Base-by-base conservation (phyloP, 1,140 invertebrate genomes). In the Araneus ventricosus region DNA sequence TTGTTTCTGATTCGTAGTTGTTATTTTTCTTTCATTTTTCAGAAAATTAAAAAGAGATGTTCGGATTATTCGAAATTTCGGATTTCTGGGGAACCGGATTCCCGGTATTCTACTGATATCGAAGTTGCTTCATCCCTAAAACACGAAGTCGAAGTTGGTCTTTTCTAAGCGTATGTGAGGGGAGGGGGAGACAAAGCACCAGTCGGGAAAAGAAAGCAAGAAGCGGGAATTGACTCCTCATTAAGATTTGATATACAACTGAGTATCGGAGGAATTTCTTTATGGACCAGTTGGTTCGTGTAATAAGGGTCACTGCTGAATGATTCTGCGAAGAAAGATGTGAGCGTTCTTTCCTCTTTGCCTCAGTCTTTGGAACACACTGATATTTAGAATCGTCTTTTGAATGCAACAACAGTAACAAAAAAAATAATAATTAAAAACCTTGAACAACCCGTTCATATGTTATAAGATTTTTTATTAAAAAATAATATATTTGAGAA, bases 161-260 rank as follows among this genome's bases (percentile, higher is more conserved):
- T 17, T 52, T 52, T 52, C 45, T 52, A 52, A 52, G 45, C 45
- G 10, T 52, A 14, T 14, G 10, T 14, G 45, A 17, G 10, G 45
- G 10, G 41, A 75, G 67, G 27, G 27, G 8, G 20, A 34, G 30
- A 75, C 30, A 37, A 75, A 30, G 34, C 70, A 17, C 34, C 70
- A 75, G 27, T 17, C 30, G 30, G 70, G 30, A 34, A 75, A 34
- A 75, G 34, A 75, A 75, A 75, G 34, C 20, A 75, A 17, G 20
- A 75, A 30, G 70, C 34, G 70, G 70, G 70, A 30, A 75, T 75
- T 75, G 70, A 37, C 59, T 34, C 14, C 34, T 75, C 70, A 75
- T 75, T 75, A 75, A 30, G 30, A n/a, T 75, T 75, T 75, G 70
- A 75, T 75, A 75, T 75, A 75, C 17, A 75, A 34, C 70, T 75